phyloP scores from a whole-genome alignment of 2,888 invertebrate species.

The Lasioglossum lativentre region DNA sequence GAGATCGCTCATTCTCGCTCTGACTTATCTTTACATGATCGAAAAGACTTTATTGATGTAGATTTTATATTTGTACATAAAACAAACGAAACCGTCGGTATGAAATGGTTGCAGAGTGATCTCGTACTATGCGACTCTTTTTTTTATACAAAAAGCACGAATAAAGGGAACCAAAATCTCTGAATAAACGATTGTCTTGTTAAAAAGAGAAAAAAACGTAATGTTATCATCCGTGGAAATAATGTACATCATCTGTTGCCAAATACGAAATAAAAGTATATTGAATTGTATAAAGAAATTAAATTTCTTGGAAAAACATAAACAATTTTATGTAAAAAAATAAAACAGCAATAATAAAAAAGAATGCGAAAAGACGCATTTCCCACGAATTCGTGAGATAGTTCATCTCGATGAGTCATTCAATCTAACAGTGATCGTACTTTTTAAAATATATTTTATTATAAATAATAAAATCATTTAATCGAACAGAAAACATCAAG shows the following conservation, averaged over 20 bases:
- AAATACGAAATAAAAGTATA: constrained; percentile 73
- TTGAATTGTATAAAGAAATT: constrained; percentile 45
- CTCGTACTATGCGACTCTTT: constrained; percentile 62
- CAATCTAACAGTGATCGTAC: constrained; percentile 39
- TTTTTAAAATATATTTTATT: constrained; percentile 61
- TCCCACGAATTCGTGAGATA: not conserved
- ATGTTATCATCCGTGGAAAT: constrained; percentile 65
- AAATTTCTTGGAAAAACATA: constrained; percentile 32
- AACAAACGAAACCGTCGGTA: constrained; percentile 47
- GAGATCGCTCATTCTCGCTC: constrained; percentile 22
- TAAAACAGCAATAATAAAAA: not conserved
- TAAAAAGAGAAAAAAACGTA: constrained; percentile 48
- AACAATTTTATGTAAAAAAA: constrained; percentile 31
- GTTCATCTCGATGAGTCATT: constrained; percentile 19
- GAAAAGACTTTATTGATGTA: constrained; percentile 72
- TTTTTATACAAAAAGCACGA: constrained; percentile 58
- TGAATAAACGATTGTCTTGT: constrained; percentile 67
- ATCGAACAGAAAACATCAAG: constrained; percentile 76
- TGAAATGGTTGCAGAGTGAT: constrained; percentile 58
- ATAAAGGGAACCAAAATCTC: constrained; percentile 68
- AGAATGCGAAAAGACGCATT: not conserved
- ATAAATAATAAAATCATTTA: constrained; percentile 64
- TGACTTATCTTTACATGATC: constrained; percentile 45
- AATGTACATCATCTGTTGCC: constrained; percentile 71
- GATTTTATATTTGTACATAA: constrained; percentile 81